Base-by-base conservation (phyloP, 1,140 invertebrate genomes). In the Lucilia sericata region DNA sequence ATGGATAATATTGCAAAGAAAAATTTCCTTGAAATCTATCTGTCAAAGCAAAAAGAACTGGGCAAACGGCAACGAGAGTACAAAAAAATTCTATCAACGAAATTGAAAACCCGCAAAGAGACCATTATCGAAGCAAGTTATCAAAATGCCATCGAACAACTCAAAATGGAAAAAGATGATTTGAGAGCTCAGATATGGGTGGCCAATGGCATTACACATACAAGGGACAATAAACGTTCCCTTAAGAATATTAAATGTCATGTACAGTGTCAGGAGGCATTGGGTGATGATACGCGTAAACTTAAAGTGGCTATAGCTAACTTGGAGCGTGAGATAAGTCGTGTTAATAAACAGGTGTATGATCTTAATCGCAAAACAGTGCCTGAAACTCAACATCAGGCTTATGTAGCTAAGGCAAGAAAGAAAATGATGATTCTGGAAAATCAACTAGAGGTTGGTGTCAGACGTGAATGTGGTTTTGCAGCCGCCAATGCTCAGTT, bases 141-240 rank as follows among this genome's bases (percentile, higher is more conserved):
- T 65, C 88, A 91, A 78, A 89, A 87, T 51, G 86, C 89, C 42
- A 90, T 89, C 36, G 88, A 91, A 42, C 88, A 86, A 21, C 83
- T 91, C 25, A 85, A 84, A 80, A 84, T 87, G 80, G 90, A 91
- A 83, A 88, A 88, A 82, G 86, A 89, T 55, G 88, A 91, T 47
- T 74, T 91, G 75, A 82, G 88, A 0, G 89, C 89, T 8, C 88
- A 90, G 81, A 88, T 91, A 34, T 89, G 90, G 88, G 90, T 91
- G 75, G 90, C 90, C 19, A 86, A 74, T 19, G 90, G 90, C 1
- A 49, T 83, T 2, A 82, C 83, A 8, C 84, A 86, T 81, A n/a
- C 36, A 8, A 55, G 70, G 0, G 60, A 84, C 14, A 84, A 74
- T 74, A 81, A 85, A 17, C 51, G 80, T 51, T 76, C 65, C 70